These are phyloP conservation scores for Thunnus thynnus DNA, from an alignment of 2,113 vertebrate species.

Conservation along the genomic window DNA sequence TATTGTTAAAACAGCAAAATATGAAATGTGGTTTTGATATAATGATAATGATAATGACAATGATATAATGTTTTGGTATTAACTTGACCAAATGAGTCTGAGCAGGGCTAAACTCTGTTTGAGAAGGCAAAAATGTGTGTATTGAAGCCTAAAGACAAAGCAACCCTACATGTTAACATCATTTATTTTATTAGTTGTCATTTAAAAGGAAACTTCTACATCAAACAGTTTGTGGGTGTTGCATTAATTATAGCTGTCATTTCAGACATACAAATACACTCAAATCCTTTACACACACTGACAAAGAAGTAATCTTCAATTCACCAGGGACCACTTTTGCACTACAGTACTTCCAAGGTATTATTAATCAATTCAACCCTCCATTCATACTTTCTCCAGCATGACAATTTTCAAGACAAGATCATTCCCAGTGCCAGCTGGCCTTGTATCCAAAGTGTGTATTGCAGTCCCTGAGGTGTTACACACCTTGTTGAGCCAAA, in stretches of 20 bases:
- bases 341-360: not conserved
- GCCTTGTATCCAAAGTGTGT: constrained; percentile 10
- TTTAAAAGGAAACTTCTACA: too few relatives aligned
- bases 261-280: not conserved
- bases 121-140: not conserved
- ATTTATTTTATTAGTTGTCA: too few relatives aligned
- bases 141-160: not conserved
- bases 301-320: not conserved
- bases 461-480: not conserved
- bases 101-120: too few relatives aligned
- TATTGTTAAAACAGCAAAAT: too few relatives aligned
- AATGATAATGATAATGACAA: too few relatives aligned
- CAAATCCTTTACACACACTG: too few relatives aligned
- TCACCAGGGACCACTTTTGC: not conserved
- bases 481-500: constrained; percentile 26
- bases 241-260: not conserved
- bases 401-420: not conserved
- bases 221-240: not conserved
- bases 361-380: constrained; percentile 2
- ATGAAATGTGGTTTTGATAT: too few relatives aligned
- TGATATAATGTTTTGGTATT: not conserved
- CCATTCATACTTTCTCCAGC: constrained; percentile 9
- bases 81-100: not conserved
- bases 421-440: not conserved
- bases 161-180: not conserved